Evolutionary conservation across 2,888 invertebrate species (phyloP), one percentile per base, ranked within the genome.

Genomic region (Urechis unicinctus): DNA sequence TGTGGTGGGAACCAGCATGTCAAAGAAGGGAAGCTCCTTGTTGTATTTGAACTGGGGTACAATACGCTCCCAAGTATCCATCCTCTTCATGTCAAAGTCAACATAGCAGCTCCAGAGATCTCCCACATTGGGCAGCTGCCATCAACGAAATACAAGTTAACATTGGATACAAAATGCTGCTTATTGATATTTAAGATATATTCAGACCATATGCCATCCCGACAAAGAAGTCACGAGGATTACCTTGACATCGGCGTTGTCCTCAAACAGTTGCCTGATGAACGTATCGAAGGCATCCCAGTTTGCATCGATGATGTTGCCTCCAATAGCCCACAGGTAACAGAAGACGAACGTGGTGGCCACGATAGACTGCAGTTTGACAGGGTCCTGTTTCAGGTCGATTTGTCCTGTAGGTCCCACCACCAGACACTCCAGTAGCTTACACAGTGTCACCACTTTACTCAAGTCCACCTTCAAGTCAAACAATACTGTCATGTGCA

Each of bases 1-100:
- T n/a, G 86, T 84, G 0, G 93, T 93, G 0, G 92, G 93, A 6
- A 93, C 92, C 51, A 91, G 81, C 72, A 90, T 89, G 70, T 93
- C 91, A 70, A 91, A 92, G 79, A 91, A 93, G 1, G 91, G 88
- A 28, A 82, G 79, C 1, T 83, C 80, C 17, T 82, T 78, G 70
- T 87, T 83, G 69, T 89, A 93, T 2, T 79, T 63, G 71, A 91
- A 93, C 1, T 79, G 68, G 0, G 91, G 87, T 62, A 89, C 85
- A 36, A 90, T 85, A 54, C 84, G 85, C n/a, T 83, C 82, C 92
- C 92, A 93, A 5, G 82, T 78, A 66, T 88, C 88, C 77, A 91
- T 82, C 49, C 82, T 82, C 56, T 85, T 83, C n/a, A 81, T 81
- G 55, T 83, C 83, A 44, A 86, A 82, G 73, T 91, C 87, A 70